Conservation (phyloP, 2,113 vertebrate genomes). For the Hippocampus guttulatus region DNA sequence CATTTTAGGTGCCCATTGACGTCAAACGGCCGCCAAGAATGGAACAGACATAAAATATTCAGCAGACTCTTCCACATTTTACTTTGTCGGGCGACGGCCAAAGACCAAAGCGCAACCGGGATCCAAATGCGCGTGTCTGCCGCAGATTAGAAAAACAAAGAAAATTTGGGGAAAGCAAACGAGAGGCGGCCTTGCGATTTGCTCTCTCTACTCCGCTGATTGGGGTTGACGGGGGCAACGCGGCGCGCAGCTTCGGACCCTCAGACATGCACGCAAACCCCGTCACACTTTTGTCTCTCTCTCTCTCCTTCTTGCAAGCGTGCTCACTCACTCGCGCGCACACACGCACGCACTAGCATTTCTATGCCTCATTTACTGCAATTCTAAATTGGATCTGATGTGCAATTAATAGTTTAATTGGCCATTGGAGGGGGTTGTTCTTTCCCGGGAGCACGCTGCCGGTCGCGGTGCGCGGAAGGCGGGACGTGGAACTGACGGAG, state of each 20-base stretch:
- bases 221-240: conserved; percentile 74
- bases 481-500: conserved; percentile 38
- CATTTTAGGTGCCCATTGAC: too few relatives aligned
- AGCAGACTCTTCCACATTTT: not conserved
- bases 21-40: not conserved
- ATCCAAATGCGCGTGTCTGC: conserved; percentile 22
- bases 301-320: not conserved
- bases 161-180: conserved; percentile 63
- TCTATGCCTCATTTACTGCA: conserved; percentile 67
- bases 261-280: conserved; percentile 28
- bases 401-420: conserved; percentile 78
- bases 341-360: conserved; percentile 39
- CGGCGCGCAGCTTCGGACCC: conserved; percentile 31
- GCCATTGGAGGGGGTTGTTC: conserved; percentile 65
- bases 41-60: not conserved
- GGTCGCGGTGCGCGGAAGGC: conserved; percentile 40
- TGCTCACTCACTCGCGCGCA: not conserved
- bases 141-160: conserved; percentile 65
- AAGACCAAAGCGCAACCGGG: not conserved
- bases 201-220: conserved; percentile 69
- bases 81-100: not conserved
- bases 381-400: conserved; percentile 74
- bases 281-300: not conserved
- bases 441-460: conserved; percentile 58
- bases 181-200: conserved; percentile 68